Evolutionary conservation across 2,888 invertebrate genomes (phyloP).

Genomic region (Tetheella fluctuosa): DNA sequence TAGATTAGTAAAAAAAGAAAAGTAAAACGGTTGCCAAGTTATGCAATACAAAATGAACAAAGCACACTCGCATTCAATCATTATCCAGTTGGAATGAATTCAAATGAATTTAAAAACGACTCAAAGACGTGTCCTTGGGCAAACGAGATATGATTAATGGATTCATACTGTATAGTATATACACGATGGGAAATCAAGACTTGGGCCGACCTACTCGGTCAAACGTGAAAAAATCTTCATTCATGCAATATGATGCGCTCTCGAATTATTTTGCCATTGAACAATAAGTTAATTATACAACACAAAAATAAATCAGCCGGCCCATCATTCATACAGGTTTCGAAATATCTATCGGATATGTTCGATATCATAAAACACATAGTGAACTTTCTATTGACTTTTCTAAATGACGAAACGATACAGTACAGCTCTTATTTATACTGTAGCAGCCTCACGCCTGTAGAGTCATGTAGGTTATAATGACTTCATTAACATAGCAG

Average conservation of each 20-base stretch:
- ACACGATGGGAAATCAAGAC: constrained; percentile 64
- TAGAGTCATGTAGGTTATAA: not conserved
- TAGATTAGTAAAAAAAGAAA: too few species aligned
- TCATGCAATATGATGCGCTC: constrained; percentile 45
- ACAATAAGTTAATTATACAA: constrained; percentile 74
- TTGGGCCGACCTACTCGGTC: constrained; percentile 43
- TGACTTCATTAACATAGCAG: not conserved
- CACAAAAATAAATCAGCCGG: constrained; percentile 59
- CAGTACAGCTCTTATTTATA: not conserved
- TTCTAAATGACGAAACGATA: constrained; percentile 31
- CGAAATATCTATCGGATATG: constrained; percentile 16
- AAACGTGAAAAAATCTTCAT: constrained; percentile 51
- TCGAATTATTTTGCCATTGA: constrained; percentile 53
- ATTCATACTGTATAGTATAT: constrained; percentile 18
- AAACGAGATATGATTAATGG: constrained; percentile 77
- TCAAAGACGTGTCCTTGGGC: constrained; percentile 58
- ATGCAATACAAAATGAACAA: not conserved
- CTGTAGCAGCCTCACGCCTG: not conserved
- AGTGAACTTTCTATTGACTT: constrained; percentile 23
- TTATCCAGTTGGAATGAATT: constrained; percentile 17
- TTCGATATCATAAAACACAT: constrained; percentile 11
- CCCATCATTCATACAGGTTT: constrained; percentile 63
- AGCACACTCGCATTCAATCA: not conserved
- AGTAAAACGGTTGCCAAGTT: not conserved
- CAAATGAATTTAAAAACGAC: constrained; percentile 48